These are phyloP conservation scores for Portevinia maculata DNA, from an alignment of 2,888 invertebrate species.

Conservation along the genomic window DNA sequence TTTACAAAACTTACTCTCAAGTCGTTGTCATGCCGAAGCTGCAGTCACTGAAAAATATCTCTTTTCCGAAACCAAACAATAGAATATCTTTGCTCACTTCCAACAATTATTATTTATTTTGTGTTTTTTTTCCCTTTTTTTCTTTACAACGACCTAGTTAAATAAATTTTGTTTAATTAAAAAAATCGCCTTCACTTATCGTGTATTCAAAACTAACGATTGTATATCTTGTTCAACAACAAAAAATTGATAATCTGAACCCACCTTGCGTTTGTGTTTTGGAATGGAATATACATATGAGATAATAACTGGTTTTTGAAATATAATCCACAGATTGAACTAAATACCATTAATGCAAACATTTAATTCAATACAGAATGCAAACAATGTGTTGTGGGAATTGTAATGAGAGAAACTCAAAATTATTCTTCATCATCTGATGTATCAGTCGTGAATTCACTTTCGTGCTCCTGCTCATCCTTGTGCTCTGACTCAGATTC, in stretches of 20 bases:
- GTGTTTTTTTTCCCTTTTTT: constrained; percentile 23
- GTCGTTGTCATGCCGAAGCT: too few relatives aligned
- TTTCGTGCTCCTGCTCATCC: constrained; percentile 86
- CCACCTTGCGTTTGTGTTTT: constrained; percentile 52
- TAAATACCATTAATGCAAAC: constrained; percentile 77
- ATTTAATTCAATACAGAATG: constrained; percentile 77
- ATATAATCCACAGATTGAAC: constrained; percentile 75
- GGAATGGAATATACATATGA: constrained; percentile 73
- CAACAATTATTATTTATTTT: constrained; percentile 66
- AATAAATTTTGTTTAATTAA: constrained; percentile 52
- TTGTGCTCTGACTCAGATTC: constrained; percentile 92
- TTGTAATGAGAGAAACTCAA: constrained; percentile 60
- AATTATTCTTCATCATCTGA: constrained; percentile 85
- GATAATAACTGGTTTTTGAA: constrained; percentile 64
- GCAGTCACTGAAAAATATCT: not conserved
- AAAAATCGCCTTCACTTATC: constrained; percentile 53
- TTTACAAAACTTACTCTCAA: too few relatives aligned
- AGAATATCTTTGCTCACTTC: constrained; percentile 35
- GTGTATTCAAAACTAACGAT: constrained; percentile 68
- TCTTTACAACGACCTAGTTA: constrained; percentile 66
- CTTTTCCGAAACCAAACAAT: not conserved
- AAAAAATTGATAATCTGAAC: constrained; percentile 35
- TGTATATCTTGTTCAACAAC: constrained; percentile 60
- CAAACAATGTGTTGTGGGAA: constrained; percentile 60
- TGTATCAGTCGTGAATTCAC: constrained; percentile 87